phyloP scores from a whole-genome alignment of 2,113 vertebrate genomes.

The Lynx canadensis region DNA sequence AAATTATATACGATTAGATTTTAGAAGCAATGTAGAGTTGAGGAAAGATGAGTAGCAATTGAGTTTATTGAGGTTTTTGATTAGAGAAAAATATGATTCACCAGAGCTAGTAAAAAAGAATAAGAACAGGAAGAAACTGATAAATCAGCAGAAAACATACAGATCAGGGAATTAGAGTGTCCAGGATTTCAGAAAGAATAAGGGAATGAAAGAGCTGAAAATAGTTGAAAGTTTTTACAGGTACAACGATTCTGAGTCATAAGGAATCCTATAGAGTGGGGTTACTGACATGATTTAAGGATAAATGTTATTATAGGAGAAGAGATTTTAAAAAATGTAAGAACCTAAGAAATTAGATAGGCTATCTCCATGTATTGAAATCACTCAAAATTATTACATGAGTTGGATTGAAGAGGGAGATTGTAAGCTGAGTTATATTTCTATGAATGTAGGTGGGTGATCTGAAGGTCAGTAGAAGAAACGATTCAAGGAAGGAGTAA shows the following conservation, averaged over 20 bases:
- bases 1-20: background rate
- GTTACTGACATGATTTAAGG: background rate
- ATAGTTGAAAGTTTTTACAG: background rate
- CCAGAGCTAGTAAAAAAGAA: background rate
- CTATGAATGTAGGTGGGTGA: background rate
- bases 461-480: background rate
- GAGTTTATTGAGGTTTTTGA: background rate
- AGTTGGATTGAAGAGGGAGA: background rate
- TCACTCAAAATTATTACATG: background rate
- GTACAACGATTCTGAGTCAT: constrained; percentile 7
- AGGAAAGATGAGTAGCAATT: background rate
- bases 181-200: background rate
- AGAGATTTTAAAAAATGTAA: background rate
- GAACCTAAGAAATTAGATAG: background rate
- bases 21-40: background rate
- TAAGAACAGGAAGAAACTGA: background rate
- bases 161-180: background rate
- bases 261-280: background rate
- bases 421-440: background rate
- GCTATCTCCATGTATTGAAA: background rate
- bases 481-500: background rate
- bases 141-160: background rate
- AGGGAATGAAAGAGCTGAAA: background rate
- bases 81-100: background rate
- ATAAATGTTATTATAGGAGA: background rate